Base-by-base conservation (phyloP, 2,797 vertebrate genomes). In the Thalassophryne amazonica region DNA sequence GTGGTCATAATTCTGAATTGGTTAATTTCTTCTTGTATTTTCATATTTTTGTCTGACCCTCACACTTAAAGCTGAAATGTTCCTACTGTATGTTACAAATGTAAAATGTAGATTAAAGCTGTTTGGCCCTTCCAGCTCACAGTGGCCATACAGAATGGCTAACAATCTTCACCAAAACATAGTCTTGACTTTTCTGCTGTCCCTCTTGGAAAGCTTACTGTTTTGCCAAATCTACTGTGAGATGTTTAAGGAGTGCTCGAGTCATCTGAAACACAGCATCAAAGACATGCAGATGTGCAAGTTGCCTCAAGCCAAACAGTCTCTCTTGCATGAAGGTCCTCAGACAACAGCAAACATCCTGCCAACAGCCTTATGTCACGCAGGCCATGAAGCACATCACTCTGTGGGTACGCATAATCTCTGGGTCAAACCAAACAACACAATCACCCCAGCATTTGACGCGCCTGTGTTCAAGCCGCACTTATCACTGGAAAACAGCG, bases 401-500 rank as follows among this genome's bases (percentile, higher is more conserved):
- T 69, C 42, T 22, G 45, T 5, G 9, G 57, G 4, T 47, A 41
- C 63, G 30, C 62, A 37, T 53, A 72, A 72, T 63, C 51, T 57
- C 42, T 51, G 36, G 58, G 61, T 74, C 39, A 69, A 46, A 49
- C 40, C 46, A 66, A 55, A 58, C 45, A 41, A 53, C 34, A 25
- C 62, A 68, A 64, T 48, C 10, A 22, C n/a, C 11, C 4, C 18
- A 13, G 50, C 34, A 63, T 70, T 71, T 57, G 38, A 61, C 8
- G 34, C 37, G 37, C 54, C 27, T 60, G 36, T 52, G 49, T 56
- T 70, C 3, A 42, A 69, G 19, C 52, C 54, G 65, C 54, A 64
- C 41, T 66, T 82, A 79, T 81, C 73, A 61, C 53, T 55, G 23
- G 32, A 32, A 77, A 82, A 77, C 72, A 73, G 63, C 63, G 71